Conservation (phyloP, 2,113 vertebrate genomes). For the human (Homo sapiens) region DNA sequence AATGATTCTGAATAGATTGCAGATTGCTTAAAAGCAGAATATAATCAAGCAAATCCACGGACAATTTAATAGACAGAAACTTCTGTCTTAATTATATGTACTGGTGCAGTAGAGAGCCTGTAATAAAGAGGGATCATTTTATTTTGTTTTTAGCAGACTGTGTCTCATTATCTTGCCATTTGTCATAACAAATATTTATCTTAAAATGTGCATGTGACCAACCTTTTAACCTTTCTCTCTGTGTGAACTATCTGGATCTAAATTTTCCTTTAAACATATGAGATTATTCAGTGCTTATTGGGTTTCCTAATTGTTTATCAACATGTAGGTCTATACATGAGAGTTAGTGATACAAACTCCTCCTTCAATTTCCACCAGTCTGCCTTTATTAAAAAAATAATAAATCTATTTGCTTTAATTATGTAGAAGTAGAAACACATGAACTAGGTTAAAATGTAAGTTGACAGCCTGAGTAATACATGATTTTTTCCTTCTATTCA, state of each 20-base stretch:
- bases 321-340: neutral
- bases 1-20: slow-evolving; percentile 67
- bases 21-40: slow-evolving; percentile 68
- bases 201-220: slow-evolving; percentile 38
- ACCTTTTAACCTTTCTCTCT: slow-evolving; percentile 14
- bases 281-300: neutral
- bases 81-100: slow-evolving; percentile 54
- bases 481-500: neutral
- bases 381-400: neutral
- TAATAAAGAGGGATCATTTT: slow-evolving; percentile 43
- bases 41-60: slow-evolving; percentile 66
- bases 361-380: neutral
- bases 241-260: neutral
- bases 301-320: neutral
- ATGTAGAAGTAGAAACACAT: neutral
- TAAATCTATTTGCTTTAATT: neutral
- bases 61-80: slow-evolving; percentile 54
- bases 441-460: neutral
- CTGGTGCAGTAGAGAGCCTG: neutral
- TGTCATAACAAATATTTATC: slow-evolving; percentile 55
- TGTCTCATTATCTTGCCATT: slow-evolving; percentile 37
- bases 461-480: neutral
- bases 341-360: neutral
- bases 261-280: neutral
- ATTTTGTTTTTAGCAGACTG: slow-evolving; percentile 32